Evolutionary conservation across 2,888 invertebrate species (phyloP).

Genomic region (Ennomos erosarius): DNA sequence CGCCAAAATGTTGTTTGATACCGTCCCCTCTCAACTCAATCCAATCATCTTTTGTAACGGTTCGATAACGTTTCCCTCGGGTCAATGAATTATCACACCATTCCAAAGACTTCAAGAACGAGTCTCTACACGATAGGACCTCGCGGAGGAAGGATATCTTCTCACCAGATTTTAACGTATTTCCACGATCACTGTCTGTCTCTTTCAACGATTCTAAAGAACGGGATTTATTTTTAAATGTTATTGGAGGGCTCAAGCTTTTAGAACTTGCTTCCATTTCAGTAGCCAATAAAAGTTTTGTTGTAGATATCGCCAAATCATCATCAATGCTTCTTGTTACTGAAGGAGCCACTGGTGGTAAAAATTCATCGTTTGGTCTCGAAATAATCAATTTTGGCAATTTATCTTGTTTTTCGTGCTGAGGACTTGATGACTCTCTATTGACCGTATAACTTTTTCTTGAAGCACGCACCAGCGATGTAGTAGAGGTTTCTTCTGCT

Average conservation of each 20-base stretch:
- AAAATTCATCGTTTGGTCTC: conserved; percentile 46
- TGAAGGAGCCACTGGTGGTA: conserved; percentile 41
- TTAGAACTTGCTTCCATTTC: conserved; percentile 61
- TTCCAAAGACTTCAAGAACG: conserved; percentile 77
- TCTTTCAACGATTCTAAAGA: conserved; percentile 46
- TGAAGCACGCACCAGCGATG: conserved; percentile 62
- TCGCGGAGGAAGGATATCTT: conserved; percentile 77
- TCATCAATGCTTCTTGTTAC: conserved; percentile 54
- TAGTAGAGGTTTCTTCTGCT: conserved; percentile 56
- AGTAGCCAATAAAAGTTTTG: conserved; percentile 60
- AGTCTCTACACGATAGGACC: conserved; percentile 72
- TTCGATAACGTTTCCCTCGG: conserved; percentile 70
- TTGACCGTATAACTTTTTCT: conserved; percentile 68
- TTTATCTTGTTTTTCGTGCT: conserved; percentile 30
- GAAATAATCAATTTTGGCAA: conserved; percentile 49
- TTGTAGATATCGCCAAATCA: conserved; percentile 62
- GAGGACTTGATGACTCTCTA: conserved; percentile 41
- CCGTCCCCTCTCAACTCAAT: conserved; percentile 70
- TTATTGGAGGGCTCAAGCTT: conserved; percentile 33
- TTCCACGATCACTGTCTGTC: conserved; percentile 54
- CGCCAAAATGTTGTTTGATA: conserved; percentile 50
- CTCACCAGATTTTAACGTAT: conserved; percentile 76
- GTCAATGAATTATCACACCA: conserved; percentile 81
- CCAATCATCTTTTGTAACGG: conserved; percentile 75
- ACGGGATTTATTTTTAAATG: conserved; percentile 44